Base-by-base conservation (phyloP, 2,888 invertebrate genomes). In the Drosophila pseudotalamancana region DNA sequence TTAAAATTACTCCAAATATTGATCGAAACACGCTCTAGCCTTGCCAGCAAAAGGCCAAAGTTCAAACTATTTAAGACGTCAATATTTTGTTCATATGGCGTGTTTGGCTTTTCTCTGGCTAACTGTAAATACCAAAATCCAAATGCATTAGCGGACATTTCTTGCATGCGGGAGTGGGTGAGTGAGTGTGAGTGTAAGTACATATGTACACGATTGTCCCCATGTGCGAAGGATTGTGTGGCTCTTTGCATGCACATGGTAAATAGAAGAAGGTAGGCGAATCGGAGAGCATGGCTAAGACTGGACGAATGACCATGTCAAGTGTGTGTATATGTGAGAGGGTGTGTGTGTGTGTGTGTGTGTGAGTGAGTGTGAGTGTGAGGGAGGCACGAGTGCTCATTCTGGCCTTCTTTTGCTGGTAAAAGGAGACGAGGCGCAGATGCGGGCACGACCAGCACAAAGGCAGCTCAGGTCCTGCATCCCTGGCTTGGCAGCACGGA, bases 221-320 rank as follows among this genome's bases (percentile, higher is more conserved):
- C 14, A 31, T 37, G 14, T 53, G 35, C 8, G 32, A n/a, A 31
- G n/a, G 50, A 50, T 45, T 51, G 59, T 56, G 55, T 50, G 43
- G n/a, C 48, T 56, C 42, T 72, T 63, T 79, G 72, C 61, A 66
- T 76, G 69, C 65, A 63, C 63, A 49, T 65, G 60, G 77, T 61
- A 70, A 78, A 79, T 62, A 65, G 56, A 37, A 53, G 34, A 40
- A 12, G 43, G 40, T 46, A 45, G 35, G 29, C 5, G 48, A 35
- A 16, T 27, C 16, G 45, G 42, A 16, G 14, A 59, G 39, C 42
- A 46, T 12, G 40, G 42, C 18, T 45, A 39, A 59, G 56, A 59
- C 77, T 53, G 71, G 77, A 57, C 66, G 74, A 81, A 81, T 81
- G 86, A 68, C 80, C 80, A 86, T 70, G 70, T 62, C 72, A 85